Conservation (phyloP, 2,797 vertebrate species). For the Clamator glandarius region DNA sequence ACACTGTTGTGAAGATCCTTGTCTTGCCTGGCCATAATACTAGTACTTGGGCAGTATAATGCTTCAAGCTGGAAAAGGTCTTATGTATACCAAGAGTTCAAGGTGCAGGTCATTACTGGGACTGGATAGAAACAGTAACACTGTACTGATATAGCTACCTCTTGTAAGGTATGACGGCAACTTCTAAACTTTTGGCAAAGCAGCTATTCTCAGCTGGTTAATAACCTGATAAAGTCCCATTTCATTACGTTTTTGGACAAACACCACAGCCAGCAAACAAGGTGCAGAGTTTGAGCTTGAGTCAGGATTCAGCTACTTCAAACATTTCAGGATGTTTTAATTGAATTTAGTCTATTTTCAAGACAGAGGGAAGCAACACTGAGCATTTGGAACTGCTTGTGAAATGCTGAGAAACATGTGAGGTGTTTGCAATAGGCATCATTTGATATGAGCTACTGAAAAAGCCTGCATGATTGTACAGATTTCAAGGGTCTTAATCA, state of each 20-base stretch:
- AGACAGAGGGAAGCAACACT: not conserved
- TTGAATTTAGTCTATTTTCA: not conserved
- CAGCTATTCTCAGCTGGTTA: not conserved
- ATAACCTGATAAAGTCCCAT: not conserved
- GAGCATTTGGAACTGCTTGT: not conserved
- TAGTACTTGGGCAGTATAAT: not conserved
- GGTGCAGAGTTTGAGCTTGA: not conserved
- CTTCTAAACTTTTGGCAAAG: not conserved
- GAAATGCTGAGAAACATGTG: not conserved
- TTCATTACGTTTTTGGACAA: not conserved
- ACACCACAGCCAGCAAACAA: not conserved
- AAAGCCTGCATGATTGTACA: not conserved
- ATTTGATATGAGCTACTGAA: not conserved
- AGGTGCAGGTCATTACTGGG: not conserved
- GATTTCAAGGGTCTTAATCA: slow-evolving; percentile 15
- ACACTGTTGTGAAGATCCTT: not conserved
- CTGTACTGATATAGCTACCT: not conserved
- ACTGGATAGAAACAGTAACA: not conserved
- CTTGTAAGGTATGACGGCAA: not conserved
- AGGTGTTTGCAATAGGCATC: not conserved
- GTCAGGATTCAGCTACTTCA: not conserved
- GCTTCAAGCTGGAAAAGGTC: slow-evolving; percentile 1
- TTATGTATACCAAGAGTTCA: not conserved
- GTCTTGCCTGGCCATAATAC: not conserved
- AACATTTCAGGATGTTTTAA: not conserved